Evolutionary conservation across 1,140 invertebrate species (phyloP), one percentile per base, ranked within the genome.

Genomic region (Gonatopus flavifemur): DNA sequence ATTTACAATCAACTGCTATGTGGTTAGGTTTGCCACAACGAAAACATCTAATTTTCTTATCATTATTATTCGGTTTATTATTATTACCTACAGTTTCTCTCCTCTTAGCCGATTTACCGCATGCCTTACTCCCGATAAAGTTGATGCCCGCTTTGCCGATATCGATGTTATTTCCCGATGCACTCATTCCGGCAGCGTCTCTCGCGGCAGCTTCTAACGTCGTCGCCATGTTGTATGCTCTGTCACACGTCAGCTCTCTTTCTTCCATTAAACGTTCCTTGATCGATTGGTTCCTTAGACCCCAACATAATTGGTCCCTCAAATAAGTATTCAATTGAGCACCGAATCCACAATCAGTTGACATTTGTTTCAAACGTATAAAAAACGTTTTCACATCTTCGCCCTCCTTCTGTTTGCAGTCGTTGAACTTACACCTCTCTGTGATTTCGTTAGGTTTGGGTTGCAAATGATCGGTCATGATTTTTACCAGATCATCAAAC

Each of bases 391-490:
- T 8, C 10, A 39, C 19, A 7, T 18, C 12, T 13, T 45, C 50
- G 0, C 39, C 37, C 0, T 20, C 31, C 4, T 10, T 1, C 13
- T 62, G 59, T 1, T 28, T 16, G 16, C 50, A 51, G 20, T 56
- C 39, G 8, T 56, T 55, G 22, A 62, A 62, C 16, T 54, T 58
- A 24, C 52, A 62, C 0, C 53, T 20, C 7, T 58, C 52, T 3
- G 36, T 16, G 3, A 63, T 59, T 1, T 21, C 28, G 10, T 37
- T 59, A 0, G 50, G 54, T 13, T 13, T 21, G 0, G 57, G 60
- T n/a, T 62, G 40, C 20, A 59, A n/a, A 16, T 59, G 57, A n/a
- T n/a, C n/a, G n/a, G n/a, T n/a, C n/a, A n/a, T n/a, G n/a, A n/a
- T n/a, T n/a, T n/a, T n/a, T n/a, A 2, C 43, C 12, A 62, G 6